Evolutionary conservation across 2,113 vertebrate genomes (phyloP).

Genomic region (Cryptotis parvus): DNA sequence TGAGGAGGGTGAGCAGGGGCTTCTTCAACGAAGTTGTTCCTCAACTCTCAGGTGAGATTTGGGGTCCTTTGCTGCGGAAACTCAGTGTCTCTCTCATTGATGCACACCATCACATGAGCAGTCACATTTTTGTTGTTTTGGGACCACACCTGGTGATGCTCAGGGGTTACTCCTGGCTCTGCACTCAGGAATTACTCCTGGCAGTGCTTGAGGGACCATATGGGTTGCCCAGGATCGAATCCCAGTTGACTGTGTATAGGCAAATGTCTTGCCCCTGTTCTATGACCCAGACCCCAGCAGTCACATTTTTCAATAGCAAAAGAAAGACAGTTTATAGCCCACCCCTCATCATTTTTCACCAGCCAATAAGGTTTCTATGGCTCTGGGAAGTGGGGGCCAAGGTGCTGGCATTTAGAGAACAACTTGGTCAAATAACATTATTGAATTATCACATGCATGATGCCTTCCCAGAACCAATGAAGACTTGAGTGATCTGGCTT

Average conservation of each 20-base stretch:
- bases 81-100: background rate
- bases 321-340: background rate
- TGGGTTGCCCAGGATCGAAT: no score
- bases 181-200: no score
- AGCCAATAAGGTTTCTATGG: background rate
- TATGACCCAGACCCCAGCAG: background rate
- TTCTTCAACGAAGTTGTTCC: background rate
- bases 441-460: background rate
- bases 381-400: background rate
- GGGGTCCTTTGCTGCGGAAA: background rate
- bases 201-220: no score
- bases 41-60: background rate
- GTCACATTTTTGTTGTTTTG: no score
- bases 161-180: no score
- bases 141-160: no score
- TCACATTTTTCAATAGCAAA: constrained; percentile 19
- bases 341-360: accelerated
- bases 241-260: no score
- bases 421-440: background rate
- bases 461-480: background rate
- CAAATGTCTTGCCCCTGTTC: no score
- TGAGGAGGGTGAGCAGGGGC: background rate
- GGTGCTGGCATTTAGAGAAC: background rate
- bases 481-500: background rate
- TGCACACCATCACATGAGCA: no score